Conservation (phyloP, 2,888 invertebrate species). For the Altica lythri region DNA sequence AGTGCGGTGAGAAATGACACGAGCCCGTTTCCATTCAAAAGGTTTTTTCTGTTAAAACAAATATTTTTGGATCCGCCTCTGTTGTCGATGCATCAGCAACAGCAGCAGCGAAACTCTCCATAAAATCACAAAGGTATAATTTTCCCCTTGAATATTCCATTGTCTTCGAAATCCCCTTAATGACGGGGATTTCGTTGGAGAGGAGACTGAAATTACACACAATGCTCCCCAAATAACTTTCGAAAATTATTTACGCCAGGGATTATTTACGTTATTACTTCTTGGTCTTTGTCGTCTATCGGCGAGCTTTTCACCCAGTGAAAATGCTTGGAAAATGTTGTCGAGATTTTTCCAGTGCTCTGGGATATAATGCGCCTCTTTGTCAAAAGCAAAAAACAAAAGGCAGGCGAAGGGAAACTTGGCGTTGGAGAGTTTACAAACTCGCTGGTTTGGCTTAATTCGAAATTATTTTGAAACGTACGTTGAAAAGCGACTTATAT, state of each 20-base stretch:
- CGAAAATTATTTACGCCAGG: conserved; percentile 47
- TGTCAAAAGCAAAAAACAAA: conserved; percentile 11
- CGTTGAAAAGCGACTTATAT: too few species aligned
- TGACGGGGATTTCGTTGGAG: conserved; percentile 41
- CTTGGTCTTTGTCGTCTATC: conserved; percentile 20
- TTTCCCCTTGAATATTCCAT: conserved; percentile 54
- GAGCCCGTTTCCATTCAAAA: too few species aligned
- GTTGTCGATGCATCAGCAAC: too few species aligned
- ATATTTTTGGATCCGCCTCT: too few species aligned
- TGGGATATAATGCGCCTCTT: conserved; percentile 49
- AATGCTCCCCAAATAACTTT: conserved; percentile 43
- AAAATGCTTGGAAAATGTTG: conserved; percentile 27
- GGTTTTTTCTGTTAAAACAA: too few species aligned
- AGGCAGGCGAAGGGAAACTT: conserved; percentile 14
- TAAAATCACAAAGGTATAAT: conserved; percentile 47
- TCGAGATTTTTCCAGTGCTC: conserved; percentile 29
- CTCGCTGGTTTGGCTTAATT: conserved; percentile 21
- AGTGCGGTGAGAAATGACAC: too few species aligned
- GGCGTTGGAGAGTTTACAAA: conserved; percentile 30
- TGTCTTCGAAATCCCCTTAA: conserved; percentile 54
- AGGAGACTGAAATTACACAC: conserved; percentile 42
- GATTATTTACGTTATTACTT: conserved; percentile 38
- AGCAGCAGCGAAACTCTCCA: background rate
- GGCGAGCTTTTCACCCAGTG: conserved; percentile 21
- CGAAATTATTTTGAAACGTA: conserved; percentile 14